phyloP scores from a whole-genome alignment of 2,888 invertebrate species.

The Drosophila falleni region DNA sequence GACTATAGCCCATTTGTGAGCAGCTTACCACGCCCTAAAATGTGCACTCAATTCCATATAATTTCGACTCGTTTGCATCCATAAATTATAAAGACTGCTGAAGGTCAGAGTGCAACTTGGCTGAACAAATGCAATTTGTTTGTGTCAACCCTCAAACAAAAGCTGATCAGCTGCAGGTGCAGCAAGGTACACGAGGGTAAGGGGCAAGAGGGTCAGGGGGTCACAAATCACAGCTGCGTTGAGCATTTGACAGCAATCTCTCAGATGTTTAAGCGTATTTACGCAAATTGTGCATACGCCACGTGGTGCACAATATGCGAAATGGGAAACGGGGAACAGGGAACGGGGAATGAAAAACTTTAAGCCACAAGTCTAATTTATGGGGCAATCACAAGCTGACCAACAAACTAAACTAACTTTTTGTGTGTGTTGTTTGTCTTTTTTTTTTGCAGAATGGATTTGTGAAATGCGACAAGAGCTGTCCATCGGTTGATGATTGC shows the following conservation, averaged over 20 bases:
- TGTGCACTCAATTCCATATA: slow-evolving; percentile 61
- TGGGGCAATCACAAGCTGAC: background rate
- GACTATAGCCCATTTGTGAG: slow-evolving; percentile 12
- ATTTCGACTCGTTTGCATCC: slow-evolving; percentile 53
- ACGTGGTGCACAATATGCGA: slow-evolving; percentile 2
- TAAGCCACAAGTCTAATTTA: slow-evolving; percentile 29
- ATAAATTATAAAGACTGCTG: slow-evolving; percentile 56
- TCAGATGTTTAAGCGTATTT: slow-evolving; percentile 54
- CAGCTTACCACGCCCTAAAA: slow-evolving; percentile 47
- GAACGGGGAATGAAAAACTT: background rate
- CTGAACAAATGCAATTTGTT: slow-evolving; percentile 48
- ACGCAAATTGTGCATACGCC: slow-evolving; percentile 59
- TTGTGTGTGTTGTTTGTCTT: background rate
- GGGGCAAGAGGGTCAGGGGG: background rate
- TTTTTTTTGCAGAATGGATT: slow-evolving; percentile 91
- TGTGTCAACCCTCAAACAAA: slow-evolving; percentile 29
- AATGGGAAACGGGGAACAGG: background rate
- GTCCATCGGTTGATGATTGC: slow-evolving; percentile 94
- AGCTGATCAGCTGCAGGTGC: slow-evolving; percentile 48
- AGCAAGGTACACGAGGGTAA: background rate
- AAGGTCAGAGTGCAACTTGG: slow-evolving; percentile 56
- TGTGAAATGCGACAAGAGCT: slow-evolving; percentile 92
- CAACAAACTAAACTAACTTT: background rate
- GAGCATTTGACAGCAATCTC: slow-evolving; percentile 52
- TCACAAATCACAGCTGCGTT: slow-evolving; percentile 47